phyloP scores from a whole-genome alignment of 2,797 vertebrate genomes.

The Botia kubotai region DNA sequence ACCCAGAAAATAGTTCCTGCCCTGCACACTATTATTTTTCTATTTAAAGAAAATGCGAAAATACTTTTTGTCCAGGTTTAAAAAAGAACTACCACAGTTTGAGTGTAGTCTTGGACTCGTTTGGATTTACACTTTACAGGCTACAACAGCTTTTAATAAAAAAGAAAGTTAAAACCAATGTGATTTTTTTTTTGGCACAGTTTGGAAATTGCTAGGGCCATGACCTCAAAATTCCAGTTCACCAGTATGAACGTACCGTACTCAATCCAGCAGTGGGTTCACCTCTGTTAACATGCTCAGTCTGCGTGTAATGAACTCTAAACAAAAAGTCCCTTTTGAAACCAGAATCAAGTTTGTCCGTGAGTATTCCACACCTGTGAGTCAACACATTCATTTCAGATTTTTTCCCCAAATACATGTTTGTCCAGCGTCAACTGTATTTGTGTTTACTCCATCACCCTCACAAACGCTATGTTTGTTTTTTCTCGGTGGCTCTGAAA shows the following conservation, averaged over 20 bases:
- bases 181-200: neutral
- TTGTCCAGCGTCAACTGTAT: conserved; percentile 77
- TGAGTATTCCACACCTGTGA: conserved; percentile 78
- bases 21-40: too few relatives aligned
- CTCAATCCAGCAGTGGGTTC: neutral
- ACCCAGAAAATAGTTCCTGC: neutral
- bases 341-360: conserved; percentile 74
- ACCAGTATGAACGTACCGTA: conserved; percentile 23
- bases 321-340: conserved; percentile 60
- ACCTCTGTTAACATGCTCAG: conserved; percentile 3
- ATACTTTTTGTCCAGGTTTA: neutral
- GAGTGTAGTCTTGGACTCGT: neutral
- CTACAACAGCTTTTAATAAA: neutral
- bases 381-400: conserved; percentile 68
- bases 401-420: conserved; percentile 64
- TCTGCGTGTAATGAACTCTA: conserved; percentile 3
- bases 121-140: neutral
- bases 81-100: neutral
- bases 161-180: too few relatives aligned
- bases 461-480: conserved; percentile 73
- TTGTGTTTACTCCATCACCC: conserved; percentile 62
- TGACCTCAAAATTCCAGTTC: neutral
- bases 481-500: conserved; percentile 77
- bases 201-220: neutral
- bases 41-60: neutral